phyloP scores from a whole-genome alignment of 2,888 invertebrate genomes.

The Cerceris rybyensis region DNA sequence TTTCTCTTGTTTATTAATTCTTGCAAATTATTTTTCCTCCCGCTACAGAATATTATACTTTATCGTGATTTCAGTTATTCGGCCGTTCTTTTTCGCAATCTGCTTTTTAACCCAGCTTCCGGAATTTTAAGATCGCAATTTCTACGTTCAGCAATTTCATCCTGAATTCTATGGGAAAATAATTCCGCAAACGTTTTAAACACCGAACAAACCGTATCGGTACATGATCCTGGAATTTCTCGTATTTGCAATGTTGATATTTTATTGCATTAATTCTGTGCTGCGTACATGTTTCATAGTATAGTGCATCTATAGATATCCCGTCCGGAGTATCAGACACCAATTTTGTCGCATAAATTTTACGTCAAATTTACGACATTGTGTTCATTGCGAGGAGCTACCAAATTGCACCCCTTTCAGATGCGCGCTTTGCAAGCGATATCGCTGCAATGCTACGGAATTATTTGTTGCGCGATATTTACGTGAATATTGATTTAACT shows the following conservation, averaged over 20 bases:
- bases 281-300: constrained; percentile 46
- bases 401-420: constrained; percentile 14
- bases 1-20: too few relatives aligned
- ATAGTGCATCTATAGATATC: constrained; percentile 32
- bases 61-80: too few relatives aligned
- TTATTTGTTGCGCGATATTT: not conserved
- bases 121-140: too few relatives aligned
- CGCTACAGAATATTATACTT: too few relatives aligned
- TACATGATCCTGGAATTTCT: constrained; percentile 7
- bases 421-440: constrained; percentile 1
- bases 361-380: constrained; percentile 37
- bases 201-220: not conserved
- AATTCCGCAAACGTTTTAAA: not conserved
- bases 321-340: constrained; percentile 31
- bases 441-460: constrained; percentile 7
- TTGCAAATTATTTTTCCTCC: too few relatives aligned
- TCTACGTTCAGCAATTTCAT: not conserved
- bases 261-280: constrained; percentile 58
- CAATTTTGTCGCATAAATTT: constrained; percentile 58
- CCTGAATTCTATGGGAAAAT: not conserved
- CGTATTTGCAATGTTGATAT: constrained; percentile 33
- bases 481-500: not conserved
- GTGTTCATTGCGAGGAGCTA: constrained; percentile 26
- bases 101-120: too few relatives aligned
- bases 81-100: too few relatives aligned